Evolutionary conservation across 2,113 vertebrate species (phyloP), one percentile per base, ranked within the genome.

Genomic region (Myxocyprinus asiaticus): DNA sequence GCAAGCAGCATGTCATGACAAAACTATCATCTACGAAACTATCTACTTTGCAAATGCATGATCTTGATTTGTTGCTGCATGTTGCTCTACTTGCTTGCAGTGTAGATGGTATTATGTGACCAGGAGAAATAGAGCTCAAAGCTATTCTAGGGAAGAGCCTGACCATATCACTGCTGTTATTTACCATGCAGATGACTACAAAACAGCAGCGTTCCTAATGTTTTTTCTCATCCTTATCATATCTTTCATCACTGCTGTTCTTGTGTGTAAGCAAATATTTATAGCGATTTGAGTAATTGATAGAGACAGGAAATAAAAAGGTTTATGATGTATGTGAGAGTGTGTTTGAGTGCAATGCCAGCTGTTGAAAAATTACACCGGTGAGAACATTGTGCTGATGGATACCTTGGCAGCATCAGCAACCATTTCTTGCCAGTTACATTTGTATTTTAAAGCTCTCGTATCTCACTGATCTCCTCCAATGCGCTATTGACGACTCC

Each of bases 291-390:
- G 48, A 12, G 7, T 59, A 33, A 33, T 9, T n/a, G 58, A 61
- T 73, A 33, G n/a, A n/a, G 56, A 73, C 56, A 73, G 70, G 56
- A 74, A 63, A 74, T 63, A 59, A 59, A 48, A 78, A 58, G n/a
- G 77, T 68, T 69, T 42, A 78, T 69, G 55, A 14, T 69, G 65
- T 48, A 58, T 78, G 4, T 5, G 56, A 59, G 76, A 59, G 61
- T 67, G 66, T 15, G 14, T 67, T 7, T 53, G 48, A 65, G 65
- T 3, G 42, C 7, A 48, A 53, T 59, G 53, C 53, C 64, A 63
- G 64, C 51, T 67, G 65, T 17, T 77, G 51, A 22, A 77, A 74
- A 50, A 63, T 58, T 42, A 74, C 58, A 74, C 71, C 33, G 71
- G 45, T 74, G 71, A 63, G 71, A 74, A 74, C 45, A 11, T 15